Conservation (phyloP, 2,113 vertebrate genomes). For the Microcebus lehilahytsara region DNA sequence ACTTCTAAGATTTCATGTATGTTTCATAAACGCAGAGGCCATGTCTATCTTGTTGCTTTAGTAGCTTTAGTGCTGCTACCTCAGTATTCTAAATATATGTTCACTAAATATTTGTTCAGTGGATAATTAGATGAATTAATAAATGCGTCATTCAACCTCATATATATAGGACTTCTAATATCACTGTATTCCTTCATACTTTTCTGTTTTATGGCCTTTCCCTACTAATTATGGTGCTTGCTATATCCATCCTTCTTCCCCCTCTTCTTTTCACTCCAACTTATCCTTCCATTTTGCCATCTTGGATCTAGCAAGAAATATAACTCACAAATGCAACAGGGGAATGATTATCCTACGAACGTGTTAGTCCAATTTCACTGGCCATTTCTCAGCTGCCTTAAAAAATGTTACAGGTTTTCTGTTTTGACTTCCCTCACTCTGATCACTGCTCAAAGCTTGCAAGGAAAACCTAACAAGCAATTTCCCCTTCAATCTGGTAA, state of each 20-base stretch:
- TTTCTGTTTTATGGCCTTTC: slow-evolving; percentile 3
- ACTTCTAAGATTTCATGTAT: neutral
- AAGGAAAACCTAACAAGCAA: neutral
- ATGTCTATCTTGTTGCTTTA: neutral
- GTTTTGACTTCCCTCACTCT: neutral
- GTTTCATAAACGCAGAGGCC: neutral
- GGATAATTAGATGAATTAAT: neutral
- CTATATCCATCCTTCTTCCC: neutral
- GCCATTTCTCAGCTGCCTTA: neutral
- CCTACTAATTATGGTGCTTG: neutral
- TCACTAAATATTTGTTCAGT: neutral
- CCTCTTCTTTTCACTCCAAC: neutral
- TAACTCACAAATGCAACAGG: neutral
- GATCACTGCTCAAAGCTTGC: neutral
- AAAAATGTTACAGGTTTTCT: neutral
- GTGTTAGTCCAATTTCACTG: neutral
- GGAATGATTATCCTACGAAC: neutral
- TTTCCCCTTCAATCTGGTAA: neutral
- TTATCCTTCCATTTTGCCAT: neutral
- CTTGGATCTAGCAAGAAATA: neutral
- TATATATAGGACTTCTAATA: neutral
- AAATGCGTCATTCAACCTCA: neutral
- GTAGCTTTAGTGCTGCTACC: neutral
- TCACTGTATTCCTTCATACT: neutral
- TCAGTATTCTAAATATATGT: neutral